Evolutionary conservation across 2,797 vertebrate genomes (phyloP), one percentile per base, ranked within the genome.

Genomic region (Trematomus bernacchii): DNA sequence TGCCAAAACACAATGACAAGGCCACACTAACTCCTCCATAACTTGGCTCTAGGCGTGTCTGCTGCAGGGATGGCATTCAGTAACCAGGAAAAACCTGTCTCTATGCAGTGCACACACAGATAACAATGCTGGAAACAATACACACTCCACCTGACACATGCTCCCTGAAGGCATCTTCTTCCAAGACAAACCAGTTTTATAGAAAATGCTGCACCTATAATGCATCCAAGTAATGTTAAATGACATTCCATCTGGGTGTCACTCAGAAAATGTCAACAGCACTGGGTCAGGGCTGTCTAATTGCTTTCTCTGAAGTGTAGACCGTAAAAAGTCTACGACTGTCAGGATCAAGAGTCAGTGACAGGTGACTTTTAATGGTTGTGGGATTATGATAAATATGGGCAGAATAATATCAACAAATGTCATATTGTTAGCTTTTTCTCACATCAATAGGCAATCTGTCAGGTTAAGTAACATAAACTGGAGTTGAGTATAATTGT

Each of bases 11-110:
- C 62, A 75, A 55, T 8, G 2, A 62, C 12, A 55, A 86, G 74
- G 79, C 61, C 69, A 66, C 62, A 81, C 42, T 16, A 51, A 57
- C 47, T 85, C 64, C 76, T 79, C 47, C 69, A 66, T 59, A 77
- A 76, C 80, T 66, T 79, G 10, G 66, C 67, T 66, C 59, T 66
- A 91, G 89, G 90, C 66, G 83, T 90, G 86, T 90, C 88, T 80
- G 83, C 77, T 68, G 65, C 74, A 74, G 65, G 77, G 79, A 80
- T 84, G 86, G 71, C 79, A 85, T 87, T 83, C 81, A 80, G 87
- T 87, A 83, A 93, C 91, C 91, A 91, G 91, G 92, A 93, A 92
- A 94, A 92, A 93, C 92, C 92, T 88, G 91, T 89, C 83, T 77
- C 77, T 27, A 53, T 79, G 80, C 58, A 72, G 85, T 79, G 65